These are phyloP conservation scores for Luehdorfia chinensis DNA, from an alignment of 1,140 invertebrate genomes.

Conservation along the genomic window DNA sequence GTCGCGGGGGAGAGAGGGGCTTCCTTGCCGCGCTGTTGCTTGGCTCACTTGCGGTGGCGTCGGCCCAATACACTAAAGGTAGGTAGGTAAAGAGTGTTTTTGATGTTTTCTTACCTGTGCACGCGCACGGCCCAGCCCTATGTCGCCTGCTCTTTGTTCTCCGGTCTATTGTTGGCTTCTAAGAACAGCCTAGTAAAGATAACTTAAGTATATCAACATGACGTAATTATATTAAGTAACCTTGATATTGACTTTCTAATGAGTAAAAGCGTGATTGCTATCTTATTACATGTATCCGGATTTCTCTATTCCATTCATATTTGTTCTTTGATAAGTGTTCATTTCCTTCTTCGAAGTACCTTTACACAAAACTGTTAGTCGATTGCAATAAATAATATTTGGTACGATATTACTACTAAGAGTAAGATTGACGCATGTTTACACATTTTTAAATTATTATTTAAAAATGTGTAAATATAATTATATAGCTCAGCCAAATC, in stretches of 20 bases:
- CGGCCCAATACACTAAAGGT: constrained; percentile 69
- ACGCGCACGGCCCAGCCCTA: constrained; percentile 34
- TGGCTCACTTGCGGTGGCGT: constrained; percentile 55
- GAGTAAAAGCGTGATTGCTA: neutral
- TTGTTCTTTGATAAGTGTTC: constrained; percentile 12
- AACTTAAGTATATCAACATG: constrained; percentile 28
- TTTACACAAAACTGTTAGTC: neutral
- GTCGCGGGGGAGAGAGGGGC: constrained; percentile 51
- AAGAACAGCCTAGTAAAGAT: constrained; percentile 20
- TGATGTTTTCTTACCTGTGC: constrained; percentile 56
- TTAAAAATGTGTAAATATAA: too few species aligned
- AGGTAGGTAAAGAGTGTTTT: constrained; percentile 40
- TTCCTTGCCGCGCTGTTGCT: constrained; percentile 51
- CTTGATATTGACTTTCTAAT: constrained; percentile 10
- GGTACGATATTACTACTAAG: too few species aligned
- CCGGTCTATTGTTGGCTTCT: constrained; percentile 46
- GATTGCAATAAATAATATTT: neutral
- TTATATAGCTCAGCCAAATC: too few species aligned
- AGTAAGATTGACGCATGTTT: too few species aligned
- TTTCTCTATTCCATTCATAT: too few species aligned
- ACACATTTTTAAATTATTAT: too few species aligned
- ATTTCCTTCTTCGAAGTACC: constrained; percentile 9
- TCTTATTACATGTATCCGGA: constrained; percentile 1
- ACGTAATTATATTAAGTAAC: constrained; percentile 23
- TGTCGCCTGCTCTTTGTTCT: constrained; percentile 52